Conservation (phyloP, 2,797 vertebrate species). For the Etheostoma perlongum region DNA sequence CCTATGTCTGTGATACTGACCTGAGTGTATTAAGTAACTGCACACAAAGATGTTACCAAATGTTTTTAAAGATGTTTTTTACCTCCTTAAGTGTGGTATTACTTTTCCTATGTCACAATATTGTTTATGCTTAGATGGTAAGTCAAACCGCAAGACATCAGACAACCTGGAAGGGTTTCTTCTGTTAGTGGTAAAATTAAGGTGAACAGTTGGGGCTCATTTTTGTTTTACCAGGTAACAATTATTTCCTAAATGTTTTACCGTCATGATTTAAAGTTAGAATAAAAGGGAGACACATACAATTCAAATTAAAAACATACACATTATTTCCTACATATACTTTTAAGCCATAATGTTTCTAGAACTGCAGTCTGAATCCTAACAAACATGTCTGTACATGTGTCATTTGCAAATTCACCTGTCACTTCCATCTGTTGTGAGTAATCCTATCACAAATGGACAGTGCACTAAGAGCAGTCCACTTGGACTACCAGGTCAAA, state of each 20-base stretch:
- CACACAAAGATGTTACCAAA: neutral
- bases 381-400: neutral
- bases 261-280: neutral
- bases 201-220: too few relatives aligned
- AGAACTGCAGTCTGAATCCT: neutral
- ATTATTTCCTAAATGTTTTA: neutral
- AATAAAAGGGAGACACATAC: neutral
- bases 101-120: neutral
- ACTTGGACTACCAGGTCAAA: too few relatives aligned
- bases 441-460: too few relatives aligned
- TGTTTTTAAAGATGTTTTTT: neutral
- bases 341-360: neutral
- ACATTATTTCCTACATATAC: neutral
- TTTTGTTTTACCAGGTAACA: neutral
- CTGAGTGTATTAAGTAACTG: neutral
- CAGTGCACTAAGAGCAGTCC: too few relatives aligned
- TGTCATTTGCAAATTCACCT: too few relatives aligned
- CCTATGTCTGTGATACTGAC: neutral
- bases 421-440: too few relatives aligned
- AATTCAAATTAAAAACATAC: neutral
- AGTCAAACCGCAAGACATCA: too few relatives aligned
- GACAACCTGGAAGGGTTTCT: too few relatives aligned
- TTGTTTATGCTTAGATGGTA: neutral
- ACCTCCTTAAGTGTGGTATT: neutral
- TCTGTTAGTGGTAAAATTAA: too few relatives aligned